Base-by-base conservation (phyloP, 2,888 invertebrate genomes). In the Lypha dubia region DNA sequence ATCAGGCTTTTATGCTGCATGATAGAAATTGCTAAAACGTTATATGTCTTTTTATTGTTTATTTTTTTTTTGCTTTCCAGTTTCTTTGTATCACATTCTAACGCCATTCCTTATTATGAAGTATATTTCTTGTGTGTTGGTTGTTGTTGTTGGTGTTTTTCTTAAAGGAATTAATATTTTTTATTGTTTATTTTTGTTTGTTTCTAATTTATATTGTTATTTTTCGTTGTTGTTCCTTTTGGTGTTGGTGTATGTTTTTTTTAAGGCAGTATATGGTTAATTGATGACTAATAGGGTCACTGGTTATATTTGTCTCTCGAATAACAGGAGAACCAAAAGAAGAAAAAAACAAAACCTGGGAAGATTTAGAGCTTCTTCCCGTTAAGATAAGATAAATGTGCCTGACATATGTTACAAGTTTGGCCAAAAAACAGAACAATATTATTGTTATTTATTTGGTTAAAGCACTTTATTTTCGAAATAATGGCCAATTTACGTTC, bases 211-310 rank as follows among this genome's bases (percentile, higher is more conserved):
- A 70, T 68, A 32, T 76, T 73, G 67, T 49, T 68, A 6, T 68
- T 51, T n/a, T 63, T 49, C 38, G 13, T 56, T 60, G 22, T 56
- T 65, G 1, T 44, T 44, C 46, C 20, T 15, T 38, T 44, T 46
- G n/a, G 38, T 56, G 44, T 17, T 49, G 32, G 28, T n/a, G 49
- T 68, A 32, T 11, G n/a, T n/a, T n/a, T 41, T 60, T 71, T 73
- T 79, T 68, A 44, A 53, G 73, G 49, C 77, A 81, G 56, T 84
- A 81, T 84, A 79, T 84, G 77, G 74, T 81, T 84, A 84, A 84
- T 84, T 84, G 84, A 84, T 84, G 81, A 70, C 84, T 84, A 81
- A 81, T 81, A 58, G 84, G 81, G 68, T 79, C 81, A 81, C 68
- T 70, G 74, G 81, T 70, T 74, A 68, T 58, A 81, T 75, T 70